phyloP scores from a whole-genome alignment of 2,888 invertebrate species.

The Phyllotreta cruciferae region DNA sequence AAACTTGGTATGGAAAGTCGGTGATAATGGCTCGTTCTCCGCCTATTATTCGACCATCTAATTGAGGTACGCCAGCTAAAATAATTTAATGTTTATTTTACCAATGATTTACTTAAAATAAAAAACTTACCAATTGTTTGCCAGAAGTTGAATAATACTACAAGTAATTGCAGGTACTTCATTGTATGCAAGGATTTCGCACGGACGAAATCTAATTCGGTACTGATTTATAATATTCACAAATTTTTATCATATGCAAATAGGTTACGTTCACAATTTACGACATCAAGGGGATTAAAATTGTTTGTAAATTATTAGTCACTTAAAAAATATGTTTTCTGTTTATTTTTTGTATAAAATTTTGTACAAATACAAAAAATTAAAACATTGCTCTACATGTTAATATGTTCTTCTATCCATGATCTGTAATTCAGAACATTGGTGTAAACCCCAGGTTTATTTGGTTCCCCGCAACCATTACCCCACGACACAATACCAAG shows the following conservation, averaged over 20 bases:
- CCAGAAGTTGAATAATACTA: background rate
- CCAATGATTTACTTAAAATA: background rate
- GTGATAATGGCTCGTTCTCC: slow-evolving; percentile 34
- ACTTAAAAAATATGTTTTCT: background rate
- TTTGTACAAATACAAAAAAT: no score
- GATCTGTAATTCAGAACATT: slow-evolving; percentile 36
- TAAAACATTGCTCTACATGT: no score
- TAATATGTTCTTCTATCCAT: background rate
- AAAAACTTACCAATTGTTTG: slow-evolving; percentile 6
- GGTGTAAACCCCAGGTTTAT: slow-evolving; percentile 48
- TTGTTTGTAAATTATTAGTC: background rate
- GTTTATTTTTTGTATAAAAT: no score
- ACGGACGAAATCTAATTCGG: background rate
- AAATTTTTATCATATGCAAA: slow-evolving; percentile 20
- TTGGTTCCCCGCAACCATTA: slow-evolving; percentile 46
- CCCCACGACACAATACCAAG: slow-evolving; percentile 51
- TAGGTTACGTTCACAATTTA: background rate
- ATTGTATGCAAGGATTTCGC: background rate
- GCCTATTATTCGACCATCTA: slow-evolving; percentile 36
- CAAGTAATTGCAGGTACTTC: background rate
- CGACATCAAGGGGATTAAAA: slow-evolving; percentile 1
- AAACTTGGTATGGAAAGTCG: slow-evolving; percentile 41
- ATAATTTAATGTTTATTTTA: background rate
- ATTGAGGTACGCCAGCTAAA: slow-evolving; percentile 29
- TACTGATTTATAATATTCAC: slow-evolving; percentile 17